A percentile compares a stretch with the other conserved stretches of the same genome.
phyloP scores from a whole-genome alignment of 2,113 vertebrate genomes.

The Lophotis ruficrista region DNA sequence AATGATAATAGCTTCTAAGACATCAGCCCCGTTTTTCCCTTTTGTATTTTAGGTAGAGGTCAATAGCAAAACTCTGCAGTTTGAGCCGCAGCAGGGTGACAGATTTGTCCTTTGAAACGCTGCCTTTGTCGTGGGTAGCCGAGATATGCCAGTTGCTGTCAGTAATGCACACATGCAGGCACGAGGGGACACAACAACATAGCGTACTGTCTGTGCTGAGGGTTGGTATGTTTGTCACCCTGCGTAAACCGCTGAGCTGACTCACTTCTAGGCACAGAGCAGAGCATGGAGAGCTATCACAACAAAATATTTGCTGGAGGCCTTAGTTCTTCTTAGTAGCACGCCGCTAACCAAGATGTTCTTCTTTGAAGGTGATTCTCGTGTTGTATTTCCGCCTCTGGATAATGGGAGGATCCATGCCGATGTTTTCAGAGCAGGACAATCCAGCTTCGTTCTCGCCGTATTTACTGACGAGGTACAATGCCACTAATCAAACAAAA shows the following conservation, averaged over 20 bases:
- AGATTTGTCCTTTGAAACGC: not conserved
- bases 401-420: constrained; percentile 98
- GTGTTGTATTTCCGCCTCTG: constrained; percentile 89
- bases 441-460: constrained; percentile 97
- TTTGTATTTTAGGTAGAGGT: not conserved
- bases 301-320: not conserved
- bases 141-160: not conserved
- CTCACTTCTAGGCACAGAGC: not conserved
- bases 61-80: not conserved
- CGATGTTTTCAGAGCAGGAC: constrained; percentile 97
- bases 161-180: not conserved
- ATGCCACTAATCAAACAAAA: not conserved
- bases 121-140: not conserved
- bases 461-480: constrained; percentile 89
- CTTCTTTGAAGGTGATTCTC: constrained; percentile 80
- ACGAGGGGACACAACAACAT: too few relatives aligned
- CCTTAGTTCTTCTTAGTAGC: not conserved
- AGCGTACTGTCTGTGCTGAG: not conserved
- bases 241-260: not conserved
- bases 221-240: not conserved
- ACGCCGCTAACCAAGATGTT: not conserved
- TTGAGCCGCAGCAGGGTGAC: not conserved
- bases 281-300: not conserved
- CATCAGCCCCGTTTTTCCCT: not conserved
- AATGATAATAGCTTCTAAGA: not conserved